Conservation (phyloP, 2,797 vertebrate genomes). For the Mycteria americana region DNA sequence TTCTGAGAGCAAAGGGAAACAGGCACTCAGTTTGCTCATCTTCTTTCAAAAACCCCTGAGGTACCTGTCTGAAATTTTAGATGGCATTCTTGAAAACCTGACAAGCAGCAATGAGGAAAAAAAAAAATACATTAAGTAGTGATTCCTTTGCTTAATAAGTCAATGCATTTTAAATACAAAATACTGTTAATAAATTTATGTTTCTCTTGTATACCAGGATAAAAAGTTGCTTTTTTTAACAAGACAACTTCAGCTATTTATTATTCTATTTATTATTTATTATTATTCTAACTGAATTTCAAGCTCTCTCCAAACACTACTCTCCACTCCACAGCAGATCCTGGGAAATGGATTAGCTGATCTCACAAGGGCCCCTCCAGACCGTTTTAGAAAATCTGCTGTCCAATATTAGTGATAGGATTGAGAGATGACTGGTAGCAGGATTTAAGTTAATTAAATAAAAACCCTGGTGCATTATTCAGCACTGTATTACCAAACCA, state of each 20-base stretch:
- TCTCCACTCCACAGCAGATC: neutral
- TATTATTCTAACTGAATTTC: neutral
- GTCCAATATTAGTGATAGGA: accelerated
- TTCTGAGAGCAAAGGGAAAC: neutral
- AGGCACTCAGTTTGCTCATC: neutral
- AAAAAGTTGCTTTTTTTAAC: neutral
- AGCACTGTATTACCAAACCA: neutral
- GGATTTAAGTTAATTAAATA: neutral
- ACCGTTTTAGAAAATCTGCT: neutral
- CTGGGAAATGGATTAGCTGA: neutral
- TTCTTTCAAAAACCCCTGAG: neutral
- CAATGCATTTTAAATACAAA: neutral
- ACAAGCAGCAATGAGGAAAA: neutral
- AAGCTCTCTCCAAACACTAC: neutral
- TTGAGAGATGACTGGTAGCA: neutral
- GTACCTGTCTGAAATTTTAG: neutral
- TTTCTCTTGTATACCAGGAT: neutral
- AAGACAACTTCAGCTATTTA: neutral
- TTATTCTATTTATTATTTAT: neutral
- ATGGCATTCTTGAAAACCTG: neutral
- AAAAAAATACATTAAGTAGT: neutral
- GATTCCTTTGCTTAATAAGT: neutral
- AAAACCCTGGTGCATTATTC: accelerated
- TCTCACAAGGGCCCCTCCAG: neutral
- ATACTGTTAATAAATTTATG: neutral